These are phyloP conservation scores for Blastomussa wellsi DNA, from an alignment of 92 coral and sea anemone species.

Conservation along the genomic window DNA sequence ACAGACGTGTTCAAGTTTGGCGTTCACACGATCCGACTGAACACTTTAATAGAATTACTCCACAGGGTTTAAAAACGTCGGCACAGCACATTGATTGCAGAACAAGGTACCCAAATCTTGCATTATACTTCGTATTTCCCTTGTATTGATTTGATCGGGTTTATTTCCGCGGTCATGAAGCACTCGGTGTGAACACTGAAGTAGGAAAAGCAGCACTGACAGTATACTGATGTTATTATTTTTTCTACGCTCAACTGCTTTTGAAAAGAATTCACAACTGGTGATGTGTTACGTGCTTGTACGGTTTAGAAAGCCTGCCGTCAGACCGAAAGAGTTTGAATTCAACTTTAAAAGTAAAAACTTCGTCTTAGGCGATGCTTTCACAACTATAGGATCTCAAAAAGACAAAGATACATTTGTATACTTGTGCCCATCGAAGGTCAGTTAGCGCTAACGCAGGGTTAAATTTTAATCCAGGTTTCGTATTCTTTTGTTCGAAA, in stretches of 20 bases:
- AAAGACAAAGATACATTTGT: too few relatives aligned
- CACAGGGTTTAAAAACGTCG: background rate
- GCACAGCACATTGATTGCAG: background rate
- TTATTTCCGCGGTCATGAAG: background rate
- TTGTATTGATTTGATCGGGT: background rate
- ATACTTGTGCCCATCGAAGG: too few relatives aligned
- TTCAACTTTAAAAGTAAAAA: too few relatives aligned
- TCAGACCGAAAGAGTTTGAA: background rate
- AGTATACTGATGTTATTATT: background rate
- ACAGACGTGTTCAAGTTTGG: background rate
- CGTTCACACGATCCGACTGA: background rate
- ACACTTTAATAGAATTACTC: background rate
- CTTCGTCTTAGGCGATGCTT: too few relatives aligned
- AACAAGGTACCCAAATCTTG: background rate
- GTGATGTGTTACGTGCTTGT: background rate
- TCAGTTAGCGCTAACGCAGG: too few relatives aligned
- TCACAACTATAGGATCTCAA: too few relatives aligned
- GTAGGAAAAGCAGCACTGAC: background rate
- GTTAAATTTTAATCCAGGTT: too few relatives aligned
- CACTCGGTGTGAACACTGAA: background rate
- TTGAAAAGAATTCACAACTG: background rate
- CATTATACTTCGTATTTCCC: background rate
- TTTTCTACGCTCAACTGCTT: background rate
- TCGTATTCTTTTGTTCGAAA: too few relatives aligned
- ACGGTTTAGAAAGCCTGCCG: background rate